phyloP scores from a whole-genome alignment of 2,797 vertebrate genomes.

The Allochrocebus solatus region DNA sequence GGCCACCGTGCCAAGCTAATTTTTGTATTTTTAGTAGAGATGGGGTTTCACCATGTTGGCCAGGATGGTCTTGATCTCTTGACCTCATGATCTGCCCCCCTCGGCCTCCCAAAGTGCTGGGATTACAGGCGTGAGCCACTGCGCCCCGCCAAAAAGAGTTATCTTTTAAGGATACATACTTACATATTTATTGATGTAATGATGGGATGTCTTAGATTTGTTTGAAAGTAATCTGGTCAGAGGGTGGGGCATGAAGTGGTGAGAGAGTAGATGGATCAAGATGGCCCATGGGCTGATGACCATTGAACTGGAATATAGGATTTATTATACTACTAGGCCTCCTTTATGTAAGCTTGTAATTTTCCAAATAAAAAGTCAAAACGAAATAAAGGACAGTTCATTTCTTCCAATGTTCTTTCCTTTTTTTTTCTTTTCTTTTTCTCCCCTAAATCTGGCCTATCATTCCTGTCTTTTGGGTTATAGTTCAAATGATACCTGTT shows the following conservation, averaged over 20 bases:
- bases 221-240: neutral
- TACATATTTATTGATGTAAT: neutral
- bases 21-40: neutral
- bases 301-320: neutral
- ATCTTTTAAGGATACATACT: neutral
- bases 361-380: neutral
- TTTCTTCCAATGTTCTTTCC: neutral
- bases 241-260: neutral
- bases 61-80: neutral
- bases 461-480: neutral
- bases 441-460: neutral
- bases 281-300: neutral
- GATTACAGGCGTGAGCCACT: neutral
- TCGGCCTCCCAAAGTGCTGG: neutral
- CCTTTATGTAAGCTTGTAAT: neutral
- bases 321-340: neutral
- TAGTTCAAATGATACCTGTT: neutral
- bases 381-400: neutral
- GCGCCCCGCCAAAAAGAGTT: neutral
- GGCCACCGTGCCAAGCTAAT: neutral
- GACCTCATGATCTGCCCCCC: neutral
- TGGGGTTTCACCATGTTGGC: neutral
- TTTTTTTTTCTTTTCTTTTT: neutral
- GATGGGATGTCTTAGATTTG: neutral
- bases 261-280: neutral